Base-by-base conservation (phyloP, 2,888 invertebrate genomes). In the Sesia apiformis region DNA sequence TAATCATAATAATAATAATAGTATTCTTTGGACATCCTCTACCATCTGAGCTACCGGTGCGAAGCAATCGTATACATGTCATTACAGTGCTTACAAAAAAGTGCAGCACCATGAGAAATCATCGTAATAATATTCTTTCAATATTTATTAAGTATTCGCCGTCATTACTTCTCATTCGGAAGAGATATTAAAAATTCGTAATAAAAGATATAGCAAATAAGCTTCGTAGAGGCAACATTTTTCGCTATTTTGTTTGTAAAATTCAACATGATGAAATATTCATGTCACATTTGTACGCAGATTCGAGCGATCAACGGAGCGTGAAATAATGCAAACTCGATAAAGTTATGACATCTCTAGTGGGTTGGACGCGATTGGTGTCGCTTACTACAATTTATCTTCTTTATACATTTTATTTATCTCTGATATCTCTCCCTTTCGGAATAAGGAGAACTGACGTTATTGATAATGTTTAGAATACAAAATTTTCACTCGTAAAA, bases 241-340 rank as follows among this genome's bases (percentile, higher is more conserved):
- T 58, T 61, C 62, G 63, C 59, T 64, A 72, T 72, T 76, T 71
- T 76, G 68, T 78, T 73, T 73, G 72, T 74, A 72, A 73, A 66
- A 75, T 76, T 74, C 67, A 63, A 60, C 57, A 60, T 64, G 74
- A 74, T 82, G 78, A 81, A 83, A 81, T 84, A 83, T 85, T 84
- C 83, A 79, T 80, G 71, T 74, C 76, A 75, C 76, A 83, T 84
- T 84, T 79, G 72, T 76, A 82, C 81, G 78, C 78, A 77, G 77
- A 84, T 81, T 77, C 78, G 69, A 58, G 65, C 71, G 79, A 81
- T 81, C 84, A 81, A 74, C 80, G 77, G 74, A 68, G 76, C 74
- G 78, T 75, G 71, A 84, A 86, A 85, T 85, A 84, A 86, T 85
- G 81, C 81, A 84, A 84, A 84, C 79, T 78, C 74, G 84, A 84